Base-by-base conservation (phyloP, 2,888 invertebrate species). In the Eupithecia subumbrata region DNA sequence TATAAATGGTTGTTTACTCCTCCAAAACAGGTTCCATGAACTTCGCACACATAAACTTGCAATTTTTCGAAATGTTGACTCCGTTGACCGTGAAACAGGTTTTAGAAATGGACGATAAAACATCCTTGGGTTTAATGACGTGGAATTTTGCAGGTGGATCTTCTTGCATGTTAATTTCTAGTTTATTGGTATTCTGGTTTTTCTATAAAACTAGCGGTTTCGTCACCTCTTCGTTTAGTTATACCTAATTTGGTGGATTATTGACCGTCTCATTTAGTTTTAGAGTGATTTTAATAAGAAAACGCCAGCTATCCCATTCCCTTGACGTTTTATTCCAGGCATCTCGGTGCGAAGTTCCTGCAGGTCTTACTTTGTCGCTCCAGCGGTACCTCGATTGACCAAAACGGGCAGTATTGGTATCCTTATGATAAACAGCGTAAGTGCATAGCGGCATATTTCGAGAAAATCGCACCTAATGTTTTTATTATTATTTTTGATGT, bases 71-170 rank as follows among this genome's bases (percentile, higher is more conserved):
- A 74, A 73, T 67, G 45, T 67, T 72, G 76, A 72, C 74, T 70
- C 48, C 69, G 40, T 30, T 64, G 78, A 74, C 76, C 75, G 76
- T 25, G 45, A 71, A 76, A 76, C 74, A 7, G 67, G 76, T 76
- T 76, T 76, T 71, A 73, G 76, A 76, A 76, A 76, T 73, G 71
- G n/a, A 48, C 70, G 69, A 64, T 30, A 52, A 60, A 63, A 40
- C 30, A 48, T 74, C 63, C 68, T 60, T 69, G 72, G 40, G 52
- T 25, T 52, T 67, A 60, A 60, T 22, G 48, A 40, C 18, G 25
- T 2, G 34, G 67, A 40, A 67, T 37, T 67, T 12, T 40, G 67
- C n/a, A 40, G 30, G n/a, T 34, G 67, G 18, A 67, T 37, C 18
- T 34, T 64, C 34, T 40, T 67, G 67, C 34, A n/a, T 67, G 56